Base-by-base conservation (phyloP, 2,888 invertebrate genomes). In the Eristalis tenax region DNA sequence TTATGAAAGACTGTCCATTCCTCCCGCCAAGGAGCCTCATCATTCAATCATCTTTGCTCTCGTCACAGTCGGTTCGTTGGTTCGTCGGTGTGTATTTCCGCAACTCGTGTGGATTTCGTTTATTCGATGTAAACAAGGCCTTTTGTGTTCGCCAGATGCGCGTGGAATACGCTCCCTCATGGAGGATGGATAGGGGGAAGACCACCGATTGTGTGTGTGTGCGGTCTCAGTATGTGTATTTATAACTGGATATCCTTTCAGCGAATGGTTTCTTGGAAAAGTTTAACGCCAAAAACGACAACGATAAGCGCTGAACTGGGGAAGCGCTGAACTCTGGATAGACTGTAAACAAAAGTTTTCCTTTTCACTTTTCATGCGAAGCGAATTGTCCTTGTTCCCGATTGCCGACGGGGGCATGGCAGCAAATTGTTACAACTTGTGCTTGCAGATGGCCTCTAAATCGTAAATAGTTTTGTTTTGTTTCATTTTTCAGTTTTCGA, bases 71-170 rank as follows among this genome's bases (percentile, higher is more conserved):
- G 28, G 6, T 56, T 8, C 50, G 50, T 50, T 15, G 13, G 26
- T 32, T 32, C 32, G 32, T 32, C n/a, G 26, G n/a, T 28, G 43
- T 66, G 28, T 50, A 28, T 69, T 69, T 69, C 32, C 56, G 18
- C 22, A 2, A 11, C 50, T 50, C 68, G 32, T 69, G 56, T 32
- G 68, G 68, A 32, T 56, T 32, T 69, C 32, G 8, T 56, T 68
- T 69, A 69, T 69, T 69, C 18, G 56, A 69, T 69, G 68, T 69
- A 69, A 69, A 69, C 56, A 69, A 28, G 68, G 50, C 50, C 68
- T 32, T 32, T 66, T 66, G 40, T 43, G 43, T 66, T 43, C 43
- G 22, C 26, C 43, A 66, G 66, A 26, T 35, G 50, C 50, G 50
- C 50, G 50, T 50, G 50, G 50, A 50, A 18, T 18, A 50, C 50